phyloP scores from a whole-genome alignment of 2,888 invertebrate genomes.

The Neoitamus cyanurus region DNA sequence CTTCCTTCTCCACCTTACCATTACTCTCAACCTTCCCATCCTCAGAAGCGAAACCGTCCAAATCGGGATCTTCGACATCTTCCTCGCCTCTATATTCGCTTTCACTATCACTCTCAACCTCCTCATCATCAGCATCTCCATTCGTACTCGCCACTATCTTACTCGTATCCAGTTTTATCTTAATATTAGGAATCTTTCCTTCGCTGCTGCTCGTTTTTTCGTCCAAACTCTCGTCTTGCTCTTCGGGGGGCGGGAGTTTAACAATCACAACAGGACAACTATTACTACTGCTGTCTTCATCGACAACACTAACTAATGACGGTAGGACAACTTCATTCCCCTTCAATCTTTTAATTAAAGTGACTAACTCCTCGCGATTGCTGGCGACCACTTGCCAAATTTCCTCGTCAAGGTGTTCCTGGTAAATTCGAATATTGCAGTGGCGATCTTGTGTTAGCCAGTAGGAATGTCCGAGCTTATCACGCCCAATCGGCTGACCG shows the following conservation, averaged over 20 bases:
- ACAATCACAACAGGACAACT: constrained; percentile 57
- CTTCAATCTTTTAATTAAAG: constrained; percentile 79
- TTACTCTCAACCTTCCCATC: constrained; percentile 57
- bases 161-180: constrained; percentile 59
- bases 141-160: constrained; percentile 29
- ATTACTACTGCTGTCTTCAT: constrained; percentile 74
- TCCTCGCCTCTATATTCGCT: constrained; percentile 53
- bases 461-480: constrained; percentile 90
- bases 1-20: constrained; percentile 54
- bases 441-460: constrained; percentile 93
- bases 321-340: constrained; percentile 75
- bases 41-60: constrained; percentile 55
- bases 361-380: constrained; percentile 82
- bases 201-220: constrained; percentile 60
- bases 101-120: constrained; percentile 48
- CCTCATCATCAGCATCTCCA: constrained; percentile 45
- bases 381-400: constrained; percentile 94
- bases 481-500: constrained; percentile 89
- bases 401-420: constrained; percentile 96
- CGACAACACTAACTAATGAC: constrained; percentile 70
- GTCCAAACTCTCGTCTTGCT: constrained; percentile 68
- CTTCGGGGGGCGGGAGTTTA: constrained; percentile 58
- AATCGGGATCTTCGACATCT: constrained; percentile 55
- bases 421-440: constrained; percentile 90
- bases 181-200: constrained; percentile 61